Conservation (phyloP, 2,797 vertebrate genomes). For the Oreonectes daqikongensis region DNA sequence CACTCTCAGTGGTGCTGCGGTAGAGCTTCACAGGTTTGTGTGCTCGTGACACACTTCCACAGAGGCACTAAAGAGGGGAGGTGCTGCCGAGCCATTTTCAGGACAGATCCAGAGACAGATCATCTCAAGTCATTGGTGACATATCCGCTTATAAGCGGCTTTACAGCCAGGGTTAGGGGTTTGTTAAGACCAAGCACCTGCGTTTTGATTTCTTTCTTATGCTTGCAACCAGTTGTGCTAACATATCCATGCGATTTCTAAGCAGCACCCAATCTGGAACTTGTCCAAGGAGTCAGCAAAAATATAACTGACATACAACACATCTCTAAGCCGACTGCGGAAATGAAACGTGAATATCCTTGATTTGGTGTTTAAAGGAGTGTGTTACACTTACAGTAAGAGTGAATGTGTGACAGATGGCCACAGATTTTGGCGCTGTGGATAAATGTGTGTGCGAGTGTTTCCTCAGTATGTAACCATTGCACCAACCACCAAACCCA, state of each 20-base stretch:
- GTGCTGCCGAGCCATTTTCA: slow-evolving; percentile 7
- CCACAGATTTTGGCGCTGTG: slow-evolving; percentile 49
- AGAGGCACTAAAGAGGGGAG: slow-evolving; percentile 23
- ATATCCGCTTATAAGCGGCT: not conserved
- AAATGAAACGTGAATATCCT: slow-evolving; percentile 24
- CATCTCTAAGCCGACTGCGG: slow-evolving; percentile 9
- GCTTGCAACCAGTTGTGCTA: slow-evolving; percentile 4
- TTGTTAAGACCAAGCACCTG: slow-evolving; percentile 8
- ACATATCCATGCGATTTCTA: slow-evolving; percentile 26
- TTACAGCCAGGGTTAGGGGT: not conserved
- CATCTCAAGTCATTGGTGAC: not conserved
- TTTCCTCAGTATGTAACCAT: slow-evolving; percentile 38
- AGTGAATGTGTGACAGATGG: slow-evolving; percentile 54
- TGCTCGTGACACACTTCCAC: slow-evolving; percentile 45
- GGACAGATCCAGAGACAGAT: slow-evolving; percentile 17
- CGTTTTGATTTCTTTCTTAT: not conserved
- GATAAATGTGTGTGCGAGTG: slow-evolving; percentile 21
- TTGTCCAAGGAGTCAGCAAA: slow-evolving; percentile 27
- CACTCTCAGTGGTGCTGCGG: slow-evolving; percentile 45
- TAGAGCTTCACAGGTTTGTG: slow-evolving; percentile 37
- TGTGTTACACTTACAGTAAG: slow-evolving; percentile 42
- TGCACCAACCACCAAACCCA: slow-evolving; percentile 30
- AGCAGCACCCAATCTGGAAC: not conserved
- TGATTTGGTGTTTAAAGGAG: slow-evolving; percentile 48
- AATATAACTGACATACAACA: slow-evolving; percentile 35